Percentiles rank a stretch among this genome's conserved stretches.
Evolutionary conservation across 2,797 vertebrate species (phyloP).

Genomic region (Hybognathus amarus): DNA sequence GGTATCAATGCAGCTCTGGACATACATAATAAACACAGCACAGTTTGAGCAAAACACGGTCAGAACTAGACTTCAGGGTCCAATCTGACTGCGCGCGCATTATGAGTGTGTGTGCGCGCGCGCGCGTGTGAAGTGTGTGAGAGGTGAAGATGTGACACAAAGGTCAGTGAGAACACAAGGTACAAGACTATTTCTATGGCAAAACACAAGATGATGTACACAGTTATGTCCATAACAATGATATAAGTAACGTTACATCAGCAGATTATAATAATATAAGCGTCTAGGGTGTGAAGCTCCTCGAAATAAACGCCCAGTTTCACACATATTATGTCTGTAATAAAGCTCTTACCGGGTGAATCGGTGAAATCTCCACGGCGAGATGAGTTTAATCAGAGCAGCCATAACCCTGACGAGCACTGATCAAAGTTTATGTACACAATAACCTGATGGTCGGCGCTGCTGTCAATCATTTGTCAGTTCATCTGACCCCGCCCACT

Average conservation of each 20-base stretch:
- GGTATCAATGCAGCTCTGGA: slow-evolving; percentile 62
- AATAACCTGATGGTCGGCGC: background rate
- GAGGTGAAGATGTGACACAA: background rate
- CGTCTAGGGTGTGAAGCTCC: background rate
- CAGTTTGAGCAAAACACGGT: background rate
- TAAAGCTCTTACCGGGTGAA: slow-evolving; percentile 58
- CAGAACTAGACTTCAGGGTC: background rate
- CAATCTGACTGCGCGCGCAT: too few species aligned
- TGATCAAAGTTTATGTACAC: slow-evolving; percentile 24
- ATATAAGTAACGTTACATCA: background rate
- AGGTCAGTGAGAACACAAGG: slow-evolving; percentile 4
- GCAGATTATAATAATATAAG: background rate
- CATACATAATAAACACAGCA: background rate
- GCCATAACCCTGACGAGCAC: slow-evolving; percentile 61
- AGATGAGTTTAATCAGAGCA: slow-evolving; percentile 50
- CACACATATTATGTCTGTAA: background rate
- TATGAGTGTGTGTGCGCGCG: background rate
- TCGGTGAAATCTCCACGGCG: slow-evolving; percentile 54
- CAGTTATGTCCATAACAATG: background rate
- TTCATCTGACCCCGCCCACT: background rate
- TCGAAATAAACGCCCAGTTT: background rate
- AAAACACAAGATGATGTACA: background rate
- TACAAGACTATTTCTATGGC: background rate
- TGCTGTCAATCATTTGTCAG: slow-evolving; percentile 7
- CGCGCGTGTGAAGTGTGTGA: background rate